Evolutionary conservation across 2,797 vertebrate species (phyloP).

Genomic region (Sphaeramia orbicularis): DNA sequence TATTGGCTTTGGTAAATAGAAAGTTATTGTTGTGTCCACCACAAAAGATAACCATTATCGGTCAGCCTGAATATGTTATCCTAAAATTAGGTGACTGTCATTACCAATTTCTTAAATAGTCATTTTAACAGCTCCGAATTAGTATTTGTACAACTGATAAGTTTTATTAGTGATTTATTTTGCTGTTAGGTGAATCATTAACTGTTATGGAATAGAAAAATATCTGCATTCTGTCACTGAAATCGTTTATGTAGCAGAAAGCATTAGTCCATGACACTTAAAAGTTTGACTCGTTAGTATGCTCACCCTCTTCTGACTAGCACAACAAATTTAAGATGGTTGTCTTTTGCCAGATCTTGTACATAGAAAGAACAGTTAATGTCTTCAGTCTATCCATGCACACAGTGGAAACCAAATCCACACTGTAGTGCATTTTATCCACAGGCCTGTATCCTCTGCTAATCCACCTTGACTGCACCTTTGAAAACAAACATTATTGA

Average conservation of each 20-base stretch:
- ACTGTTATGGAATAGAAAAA: neutral
- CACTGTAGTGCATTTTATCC: constrained; percentile 9
- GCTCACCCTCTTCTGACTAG: neutral
- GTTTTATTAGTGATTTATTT: neutral
- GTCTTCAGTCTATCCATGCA: constrained; percentile 6
- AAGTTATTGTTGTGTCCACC: constrained; percentile 50
- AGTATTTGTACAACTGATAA: too few relatives aligned
- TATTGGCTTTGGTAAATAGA: constrained; percentile 74
- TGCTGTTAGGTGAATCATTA: constrained; percentile 1
- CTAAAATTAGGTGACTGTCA: constrained; percentile 6
- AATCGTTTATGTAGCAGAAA: neutral
- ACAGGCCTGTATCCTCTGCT: constrained; percentile 20
- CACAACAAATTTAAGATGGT: neutral
- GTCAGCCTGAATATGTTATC: constrained; percentile 26
- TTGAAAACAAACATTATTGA: constrained; percentile 63
- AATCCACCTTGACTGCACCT: constrained; percentile 58
- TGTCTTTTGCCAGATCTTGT: neutral
- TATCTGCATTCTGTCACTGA: neutral
- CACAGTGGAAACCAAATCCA: constrained; percentile 10
- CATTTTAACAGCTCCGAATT: too few relatives aligned
- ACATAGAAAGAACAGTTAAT: neutral
- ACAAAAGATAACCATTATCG: constrained; percentile 23
- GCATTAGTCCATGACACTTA: too few relatives aligned
- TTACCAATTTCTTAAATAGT: neutral
- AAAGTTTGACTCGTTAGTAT: neutral